Evolutionary conservation across 2,797 vertebrate genomes (phyloP), one percentile per base, ranked within the genome.

Genomic region (Sebastes glaucus): DNA sequence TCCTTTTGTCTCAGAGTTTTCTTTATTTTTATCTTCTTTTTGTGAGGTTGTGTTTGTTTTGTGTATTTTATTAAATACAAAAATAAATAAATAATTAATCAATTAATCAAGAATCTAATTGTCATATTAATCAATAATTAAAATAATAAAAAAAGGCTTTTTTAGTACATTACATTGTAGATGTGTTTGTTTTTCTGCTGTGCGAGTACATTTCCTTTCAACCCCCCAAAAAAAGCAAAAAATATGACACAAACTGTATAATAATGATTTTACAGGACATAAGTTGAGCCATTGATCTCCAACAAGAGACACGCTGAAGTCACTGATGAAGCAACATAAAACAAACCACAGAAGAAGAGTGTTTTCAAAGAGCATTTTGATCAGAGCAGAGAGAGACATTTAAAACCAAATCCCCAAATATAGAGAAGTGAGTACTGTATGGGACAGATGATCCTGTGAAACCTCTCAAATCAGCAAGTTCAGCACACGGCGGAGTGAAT

Each of bases 341-440:
- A 85, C 78, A 68, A 87, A 75, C 57, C 69, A 73, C 14, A 49
- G 71, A 60, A 79, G 79, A 67, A 55, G 67, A 0, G 61, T 11
- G 23, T 56, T 72, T 90, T 83, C 88, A 91, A 85, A 91, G 87
- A 57, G n/a, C 1, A 8, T 85, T 46, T 66, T 88, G 89, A 90
- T 92, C 87, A 90, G 71, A 80, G 80, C 52, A 7, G 67, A 33
- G 63, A 33, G 10, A 88, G 83, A 90, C 88, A 71, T 88, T 86
- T 81, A 87, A 62, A 55, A 83, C 80, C 78, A 79, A 87, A 91
- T 84, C 80, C 76, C 80, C 82, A 83, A 88, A 89, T 85, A 85
- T 65, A 82, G 84, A 85, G 87, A 56, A 77, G 78, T 68, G 80
- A 65, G 66, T 52, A 72, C 72, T 78, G 72, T 68, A 66, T 32